Evolutionary conservation across 2,888 invertebrate species (phyloP).

Genomic region (Nipponacmea schrenckii): DNA sequence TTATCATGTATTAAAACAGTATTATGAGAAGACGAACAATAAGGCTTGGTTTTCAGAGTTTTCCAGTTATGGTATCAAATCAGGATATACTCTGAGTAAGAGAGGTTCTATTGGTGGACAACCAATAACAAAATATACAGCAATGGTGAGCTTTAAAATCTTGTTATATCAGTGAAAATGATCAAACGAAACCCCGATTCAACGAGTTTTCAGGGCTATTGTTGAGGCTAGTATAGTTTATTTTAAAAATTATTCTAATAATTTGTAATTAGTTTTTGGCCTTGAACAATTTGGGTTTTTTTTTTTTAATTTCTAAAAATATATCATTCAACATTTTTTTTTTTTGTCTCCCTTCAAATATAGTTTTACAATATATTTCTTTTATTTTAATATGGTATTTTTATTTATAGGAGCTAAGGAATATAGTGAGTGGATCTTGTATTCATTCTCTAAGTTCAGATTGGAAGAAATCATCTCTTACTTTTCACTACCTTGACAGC

Average conservation of each 20-base stretch:
- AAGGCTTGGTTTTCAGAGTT: conserved; percentile 2
- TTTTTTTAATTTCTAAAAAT: too few relatives aligned
- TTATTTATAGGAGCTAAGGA: conserved; percentile 44
- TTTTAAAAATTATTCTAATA: too few relatives aligned
- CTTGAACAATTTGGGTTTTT: background rate
- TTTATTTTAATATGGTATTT: background rate
- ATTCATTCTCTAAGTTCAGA: conserved; percentile 55
- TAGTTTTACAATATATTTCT: background rate
- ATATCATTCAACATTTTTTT: too few relatives aligned
- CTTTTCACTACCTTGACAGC: conserved; percentile 48
- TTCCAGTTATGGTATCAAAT: conserved; percentile 19
- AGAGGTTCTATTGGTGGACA: conserved; percentile 49
- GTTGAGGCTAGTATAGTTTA: background rate
- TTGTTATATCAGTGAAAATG: too few relatives aligned
- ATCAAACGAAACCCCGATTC: too few relatives aligned
- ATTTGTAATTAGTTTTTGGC: too few relatives aligned
- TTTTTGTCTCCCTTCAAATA: too few relatives aligned
- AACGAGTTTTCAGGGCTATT: too few relatives aligned
- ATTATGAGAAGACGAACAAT: too few relatives aligned
- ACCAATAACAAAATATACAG: conserved; percentile 51
- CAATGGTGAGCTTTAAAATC: conserved; percentile 45
- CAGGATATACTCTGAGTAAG: conserved; percentile 31
- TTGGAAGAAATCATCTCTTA: conserved; percentile 53
- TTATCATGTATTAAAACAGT: too few relatives aligned
- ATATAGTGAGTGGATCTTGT: conserved; percentile 45